Conservation (phyloP, 2,113 vertebrate genomes). For the Brevimyrus niger region DNA sequence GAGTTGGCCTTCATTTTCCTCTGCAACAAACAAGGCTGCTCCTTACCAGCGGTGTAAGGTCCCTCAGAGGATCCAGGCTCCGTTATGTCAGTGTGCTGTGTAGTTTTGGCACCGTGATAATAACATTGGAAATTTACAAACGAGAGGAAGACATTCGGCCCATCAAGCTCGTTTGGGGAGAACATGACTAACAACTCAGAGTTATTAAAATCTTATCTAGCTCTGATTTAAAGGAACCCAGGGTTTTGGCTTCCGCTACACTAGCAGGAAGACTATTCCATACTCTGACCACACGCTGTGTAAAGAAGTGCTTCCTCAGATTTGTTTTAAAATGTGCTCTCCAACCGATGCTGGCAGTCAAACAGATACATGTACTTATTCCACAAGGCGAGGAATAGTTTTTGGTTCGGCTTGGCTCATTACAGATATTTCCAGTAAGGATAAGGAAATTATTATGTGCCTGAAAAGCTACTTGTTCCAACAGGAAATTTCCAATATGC, state of each 20-base stretch:
- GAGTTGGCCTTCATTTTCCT: conserved; percentile 29
- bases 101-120: conserved; percentile 12
- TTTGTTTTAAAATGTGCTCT: no score
- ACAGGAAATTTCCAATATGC: background rate
- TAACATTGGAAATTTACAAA: no score
- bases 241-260: no score
- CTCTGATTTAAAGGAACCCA: no score
- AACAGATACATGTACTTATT: background rate
- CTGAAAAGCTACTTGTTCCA: background rate
- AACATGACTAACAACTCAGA: no score
- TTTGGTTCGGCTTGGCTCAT: background rate
- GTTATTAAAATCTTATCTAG: no score
- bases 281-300: no score
- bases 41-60: conserved; percentile 18
- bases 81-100: conserved; percentile 19
- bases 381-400: background rate
- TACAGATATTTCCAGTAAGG: background rate
- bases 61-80: background rate
- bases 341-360: background rate
- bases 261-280: no score
- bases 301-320: no score
- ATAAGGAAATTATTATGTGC: background rate
- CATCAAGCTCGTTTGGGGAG: no score
- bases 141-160: no score
- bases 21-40: conserved; percentile 36